These are phyloP conservation scores for Drosophila littoralis DNA, from an alignment of 1,140 invertebrate genomes.

Conservation along the genomic window DNA sequence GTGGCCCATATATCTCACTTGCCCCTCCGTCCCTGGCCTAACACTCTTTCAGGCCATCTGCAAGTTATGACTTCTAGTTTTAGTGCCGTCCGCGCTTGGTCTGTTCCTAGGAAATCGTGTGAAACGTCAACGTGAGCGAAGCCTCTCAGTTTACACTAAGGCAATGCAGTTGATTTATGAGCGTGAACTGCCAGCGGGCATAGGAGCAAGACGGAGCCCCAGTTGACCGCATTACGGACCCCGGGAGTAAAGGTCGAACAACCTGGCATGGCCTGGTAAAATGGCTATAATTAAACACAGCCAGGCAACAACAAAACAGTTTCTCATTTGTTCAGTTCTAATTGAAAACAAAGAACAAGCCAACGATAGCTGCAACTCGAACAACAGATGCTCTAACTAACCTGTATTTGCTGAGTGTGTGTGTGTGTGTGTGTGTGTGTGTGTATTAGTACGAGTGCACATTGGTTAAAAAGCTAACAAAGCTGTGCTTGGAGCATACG, in stretches of 20 bases:
- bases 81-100: not conserved
- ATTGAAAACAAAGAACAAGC: conserved; percentile 46
- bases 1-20: not conserved
- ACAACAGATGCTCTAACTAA: not conserved
- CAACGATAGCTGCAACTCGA: not conserved
- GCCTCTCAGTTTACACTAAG: not conserved
- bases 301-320: conserved; percentile 50
- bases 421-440: not conserved
- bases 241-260: not conserved
- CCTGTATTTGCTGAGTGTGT: not conserved
- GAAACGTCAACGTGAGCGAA: conserved; percentile 19
- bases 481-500: too few species aligned
- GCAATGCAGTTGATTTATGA: conserved; percentile 63
- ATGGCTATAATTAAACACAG: conserved; percentile 68
- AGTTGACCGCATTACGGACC: conserved; percentile 48
- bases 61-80: not conserved
- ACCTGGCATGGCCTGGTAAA: conserved; percentile 18
- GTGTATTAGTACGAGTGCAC: not conserved
- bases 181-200: conserved; percentile 11
- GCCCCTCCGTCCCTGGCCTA: too few species aligned
- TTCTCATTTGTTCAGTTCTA: conserved; percentile 52
- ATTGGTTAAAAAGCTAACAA: too few species aligned
- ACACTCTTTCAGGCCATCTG: not conserved
- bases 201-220: not conserved
- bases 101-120: not conserved